phyloP scores from a whole-genome alignment of 2,797 vertebrate species.

The Ciconia nigra region DNA sequence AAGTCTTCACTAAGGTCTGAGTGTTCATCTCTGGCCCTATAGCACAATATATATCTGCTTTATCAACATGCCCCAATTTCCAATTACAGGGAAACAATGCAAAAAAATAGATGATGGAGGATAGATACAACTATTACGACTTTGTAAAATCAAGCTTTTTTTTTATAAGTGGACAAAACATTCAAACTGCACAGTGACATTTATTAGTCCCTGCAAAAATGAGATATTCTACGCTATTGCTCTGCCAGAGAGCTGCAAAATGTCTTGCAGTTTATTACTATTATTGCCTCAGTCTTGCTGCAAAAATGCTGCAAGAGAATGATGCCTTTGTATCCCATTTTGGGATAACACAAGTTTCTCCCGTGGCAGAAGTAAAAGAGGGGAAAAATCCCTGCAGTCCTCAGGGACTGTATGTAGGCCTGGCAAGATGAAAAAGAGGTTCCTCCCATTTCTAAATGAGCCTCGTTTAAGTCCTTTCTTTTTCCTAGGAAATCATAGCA shows the following conservation, averaged over 20 bases:
- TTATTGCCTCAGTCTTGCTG: not conserved
- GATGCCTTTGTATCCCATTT: not conserved
- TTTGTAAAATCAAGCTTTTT: not conserved
- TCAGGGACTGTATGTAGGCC: not conserved
- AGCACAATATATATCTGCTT: not conserved
- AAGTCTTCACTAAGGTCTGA: not conserved
- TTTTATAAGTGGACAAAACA: not conserved
- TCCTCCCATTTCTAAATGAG: not conserved
- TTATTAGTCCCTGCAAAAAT: not conserved
- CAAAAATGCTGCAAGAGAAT: not conserved
- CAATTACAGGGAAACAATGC: not conserved
- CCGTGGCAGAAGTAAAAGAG: not conserved
- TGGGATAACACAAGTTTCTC: not conserved
- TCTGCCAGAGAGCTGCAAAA: not conserved
- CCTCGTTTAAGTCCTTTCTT: not conserved
- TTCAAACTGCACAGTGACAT: not conserved
- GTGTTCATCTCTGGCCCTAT: not conserved
- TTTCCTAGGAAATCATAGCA: not conserved
- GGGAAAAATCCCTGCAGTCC: not conserved
- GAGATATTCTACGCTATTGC: not conserved
- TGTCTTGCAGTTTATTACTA: not conserved
- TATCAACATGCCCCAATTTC: not conserved
- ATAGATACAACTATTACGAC: accelerated
- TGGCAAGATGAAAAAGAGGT: not conserved
- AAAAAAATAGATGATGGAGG: not conserved